Evolutionary conservation across 2,797 vertebrate genomes (phyloP).

Genomic region (Mus minutoides): DNA sequence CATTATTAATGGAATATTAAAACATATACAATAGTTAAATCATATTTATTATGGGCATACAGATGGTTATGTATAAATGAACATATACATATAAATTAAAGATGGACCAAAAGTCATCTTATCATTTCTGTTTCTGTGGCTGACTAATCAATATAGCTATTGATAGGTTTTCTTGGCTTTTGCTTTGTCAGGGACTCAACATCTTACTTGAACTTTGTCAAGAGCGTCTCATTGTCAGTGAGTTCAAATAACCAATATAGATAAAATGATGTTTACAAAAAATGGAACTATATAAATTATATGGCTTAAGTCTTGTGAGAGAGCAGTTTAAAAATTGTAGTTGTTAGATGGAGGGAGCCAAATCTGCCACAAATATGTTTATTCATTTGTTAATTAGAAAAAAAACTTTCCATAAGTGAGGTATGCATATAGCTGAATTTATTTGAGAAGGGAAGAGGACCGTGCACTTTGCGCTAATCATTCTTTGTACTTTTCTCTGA

Average conservation of each 20-base stretch:
- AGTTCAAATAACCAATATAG: constrained; percentile 20
- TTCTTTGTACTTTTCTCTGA: not conserved
- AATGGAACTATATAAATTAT: not conserved
- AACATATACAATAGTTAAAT: not conserved
- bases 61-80: not conserved
- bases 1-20: not conserved
- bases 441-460: not conserved
- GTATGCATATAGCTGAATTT: not conserved
- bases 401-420: not conserved
- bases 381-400: constrained; percentile 21
- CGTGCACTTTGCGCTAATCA: not conserved
- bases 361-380: not conserved
- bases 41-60: not conserved
- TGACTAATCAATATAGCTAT: not conserved
- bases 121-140: not conserved
- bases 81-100: not conserved
- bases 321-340: not conserved
- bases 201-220: not conserved
- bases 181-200: not conserved
- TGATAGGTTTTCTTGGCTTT: constrained; percentile 25
- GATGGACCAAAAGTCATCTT: not conserved
- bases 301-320: not conserved
- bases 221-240: not conserved
- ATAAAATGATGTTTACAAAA: not conserved
- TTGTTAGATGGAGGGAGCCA: not conserved